phyloP scores from a whole-genome alignment of 2,113 vertebrate species.

The Euleptes europaea region DNA sequence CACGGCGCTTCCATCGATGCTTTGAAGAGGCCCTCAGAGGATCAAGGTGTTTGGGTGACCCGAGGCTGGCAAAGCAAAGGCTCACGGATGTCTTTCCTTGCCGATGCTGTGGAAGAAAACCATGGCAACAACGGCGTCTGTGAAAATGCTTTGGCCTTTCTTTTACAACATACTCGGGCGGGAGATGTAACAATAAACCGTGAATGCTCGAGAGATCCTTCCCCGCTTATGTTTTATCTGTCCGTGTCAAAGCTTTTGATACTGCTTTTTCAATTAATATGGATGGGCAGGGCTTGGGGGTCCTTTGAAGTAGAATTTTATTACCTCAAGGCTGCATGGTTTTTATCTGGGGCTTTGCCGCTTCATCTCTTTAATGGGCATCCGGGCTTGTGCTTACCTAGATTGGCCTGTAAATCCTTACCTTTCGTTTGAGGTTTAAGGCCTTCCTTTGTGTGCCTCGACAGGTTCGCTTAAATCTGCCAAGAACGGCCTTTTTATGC shows the following conservation, averaged over 20 bases:
- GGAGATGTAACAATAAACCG: not conserved
- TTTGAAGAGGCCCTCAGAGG: too few relatives aligned
- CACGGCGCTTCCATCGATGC: too few relatives aligned
- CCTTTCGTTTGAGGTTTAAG: not conserved
- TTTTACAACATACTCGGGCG: not conserved
- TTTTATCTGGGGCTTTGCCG: not conserved
- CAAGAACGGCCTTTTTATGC: not conserved
- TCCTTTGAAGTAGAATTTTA: not conserved
- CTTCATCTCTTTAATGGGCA: not conserved
- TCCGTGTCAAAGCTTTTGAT: not conserved
- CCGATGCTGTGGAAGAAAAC: not conserved
- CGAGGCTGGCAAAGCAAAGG: too few relatives aligned
- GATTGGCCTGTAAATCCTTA: not conserved
- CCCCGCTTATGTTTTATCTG: not conserved
- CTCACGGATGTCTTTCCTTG: too few relatives aligned
- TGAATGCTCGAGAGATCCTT: too few relatives aligned
- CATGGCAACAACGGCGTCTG: not conserved
- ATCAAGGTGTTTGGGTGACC: too few relatives aligned
- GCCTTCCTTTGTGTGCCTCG: not conserved
- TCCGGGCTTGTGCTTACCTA: not conserved
- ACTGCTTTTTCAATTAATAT: constrained; percentile 37
- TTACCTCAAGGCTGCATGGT: not conserved
- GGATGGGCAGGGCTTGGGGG: constrained; percentile 20
- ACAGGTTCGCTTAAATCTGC: not conserved
- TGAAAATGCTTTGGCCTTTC: not conserved